These are phyloP conservation scores for Phyllostomus hastatus DNA, from an alignment of 2,113 vertebrate species.

Conservation along the genomic window DNA sequence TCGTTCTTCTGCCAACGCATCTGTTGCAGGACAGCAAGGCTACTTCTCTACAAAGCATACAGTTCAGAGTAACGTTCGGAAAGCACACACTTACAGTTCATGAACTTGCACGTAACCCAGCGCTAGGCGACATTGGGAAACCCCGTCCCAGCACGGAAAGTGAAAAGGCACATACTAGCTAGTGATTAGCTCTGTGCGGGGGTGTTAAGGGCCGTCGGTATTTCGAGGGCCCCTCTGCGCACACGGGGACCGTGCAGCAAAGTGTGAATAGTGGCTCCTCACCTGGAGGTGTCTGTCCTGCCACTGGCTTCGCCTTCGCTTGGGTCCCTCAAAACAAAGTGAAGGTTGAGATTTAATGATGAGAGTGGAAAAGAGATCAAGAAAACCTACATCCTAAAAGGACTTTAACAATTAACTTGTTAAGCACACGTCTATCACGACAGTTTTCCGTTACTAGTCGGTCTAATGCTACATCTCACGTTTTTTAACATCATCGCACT, in stretches of 20 bases:
- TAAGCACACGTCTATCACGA: constrained; percentile 61
- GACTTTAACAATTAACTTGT: constrained; percentile 64
- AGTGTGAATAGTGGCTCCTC: constrained; percentile 83
- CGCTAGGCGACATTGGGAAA: constrained; percentile 36
- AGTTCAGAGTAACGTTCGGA: constrained; percentile 30
- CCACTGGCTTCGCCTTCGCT: constrained; percentile 97
- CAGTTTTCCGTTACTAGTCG: constrained; percentile 48
- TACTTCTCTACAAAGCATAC: constrained; percentile 43
- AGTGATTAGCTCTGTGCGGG: constrained; percentile 33
- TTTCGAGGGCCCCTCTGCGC: constrained; percentile 58
- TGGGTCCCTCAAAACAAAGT: constrained; percentile 95
- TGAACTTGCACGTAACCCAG: background rate
- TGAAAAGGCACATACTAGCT: constrained; percentile 50
- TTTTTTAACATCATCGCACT: background rate
- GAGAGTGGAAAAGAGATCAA: constrained; percentile 79
- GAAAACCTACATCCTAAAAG: constrained; percentile 78
- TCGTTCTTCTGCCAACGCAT: constrained; percentile 2
- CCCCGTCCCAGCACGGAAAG: constrained; percentile 6
- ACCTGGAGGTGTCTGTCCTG: constrained; percentile 95
- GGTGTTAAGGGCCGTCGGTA: constrained; percentile 51
- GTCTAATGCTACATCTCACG: constrained; percentile 29
- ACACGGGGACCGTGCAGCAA: constrained; percentile 74
- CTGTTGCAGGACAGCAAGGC: background rate
- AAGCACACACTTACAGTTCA: background rate
- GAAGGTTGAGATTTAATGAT: constrained; percentile 87